Evolutionary conservation across 2,888 invertebrate species (phyloP), one percentile per base, ranked within the genome.

Genomic region (Thecophora atra): DNA sequence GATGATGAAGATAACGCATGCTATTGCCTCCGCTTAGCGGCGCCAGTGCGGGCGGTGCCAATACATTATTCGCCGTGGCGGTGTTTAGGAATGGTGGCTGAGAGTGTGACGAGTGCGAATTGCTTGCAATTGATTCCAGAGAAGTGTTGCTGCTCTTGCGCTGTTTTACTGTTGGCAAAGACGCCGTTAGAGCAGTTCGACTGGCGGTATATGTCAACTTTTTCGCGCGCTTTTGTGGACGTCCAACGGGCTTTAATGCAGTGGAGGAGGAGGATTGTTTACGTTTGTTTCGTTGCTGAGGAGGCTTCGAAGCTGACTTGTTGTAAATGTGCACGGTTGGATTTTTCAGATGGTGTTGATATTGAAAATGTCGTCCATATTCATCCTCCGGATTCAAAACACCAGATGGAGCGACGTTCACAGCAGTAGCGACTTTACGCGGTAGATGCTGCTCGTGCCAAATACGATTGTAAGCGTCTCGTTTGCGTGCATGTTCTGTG

Each of bases 401-500:
- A 60, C 7, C 11, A 11, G 37, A 37, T 44, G 68, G n/a, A n/a
- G 26, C 21, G 21, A 56, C 21, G 24, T 4, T 56, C 17, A 24
- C 37, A 11, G 47, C 19, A 56, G 30, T 54, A 24, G 72, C 65
- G 11, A 72, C 56, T 88, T 89, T 94, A 86, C 90, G 92, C 83
- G 94, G 94, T 86, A 92, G 92, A 66, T 92, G 92, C 80, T 93
- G 93, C 19, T 74, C 74, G 19, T 75, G 74, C 72, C 79, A 78
- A 77, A 91, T 89, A 84, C 93, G 92, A 83, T 91, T 91, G 86
- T 94, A 94, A 86, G 94, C 94, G 81, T 94, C 95, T 85, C 94
- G 88, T 85, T 94, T 94, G 86, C 93, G 91, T 0, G 93, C 93
- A 86, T 97, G 97, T 80, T 94, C 94, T 8, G 91, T 89, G 84